These are phyloP conservation scores for Crotalus tigris DNA, from an alignment of 2,113 vertebrate species.

Conservation along the genomic window DNA sequence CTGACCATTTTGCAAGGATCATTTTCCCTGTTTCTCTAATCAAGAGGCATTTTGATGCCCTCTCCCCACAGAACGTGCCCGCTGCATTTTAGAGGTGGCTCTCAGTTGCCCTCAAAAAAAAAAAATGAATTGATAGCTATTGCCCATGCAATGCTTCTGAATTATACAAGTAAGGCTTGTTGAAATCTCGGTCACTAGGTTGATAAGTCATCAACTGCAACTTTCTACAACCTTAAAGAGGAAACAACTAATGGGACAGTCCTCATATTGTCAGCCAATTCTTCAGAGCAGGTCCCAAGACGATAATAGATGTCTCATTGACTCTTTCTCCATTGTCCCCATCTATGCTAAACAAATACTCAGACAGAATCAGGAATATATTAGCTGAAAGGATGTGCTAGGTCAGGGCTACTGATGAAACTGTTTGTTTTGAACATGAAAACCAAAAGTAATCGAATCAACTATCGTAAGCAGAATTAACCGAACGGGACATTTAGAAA, in stretches of 20 bases:
- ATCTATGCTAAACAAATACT: not conserved
- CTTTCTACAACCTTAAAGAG: not conserved
- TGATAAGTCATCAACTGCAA: not conserved
- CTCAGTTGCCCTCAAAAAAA: not conserved
- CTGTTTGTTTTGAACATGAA: not conserved
- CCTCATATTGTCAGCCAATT: not conserved
- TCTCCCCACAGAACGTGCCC: not conserved
- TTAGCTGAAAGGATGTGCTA: not conserved
- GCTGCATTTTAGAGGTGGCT: not conserved
- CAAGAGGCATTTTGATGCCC: not conserved
- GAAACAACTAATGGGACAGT: not conserved
- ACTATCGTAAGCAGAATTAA: not conserved
- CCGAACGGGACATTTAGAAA: not conserved
- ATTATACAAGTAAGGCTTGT: not conserved
- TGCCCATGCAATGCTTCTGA: not conserved
- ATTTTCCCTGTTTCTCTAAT: not conserved
- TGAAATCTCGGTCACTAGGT: not conserved
- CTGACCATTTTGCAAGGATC: not conserved
- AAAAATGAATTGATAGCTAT: not conserved
- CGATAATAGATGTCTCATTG: not conserved
- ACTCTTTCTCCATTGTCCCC: not conserved
- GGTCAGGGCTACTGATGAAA: not conserved
- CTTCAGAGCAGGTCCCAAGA: not conserved
- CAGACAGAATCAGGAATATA: not conserved
- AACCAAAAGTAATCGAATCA: not conserved